phyloP scores from a whole-genome alignment of 2,888 invertebrate species.

The Rhogogaster chlorosoma region DNA sequence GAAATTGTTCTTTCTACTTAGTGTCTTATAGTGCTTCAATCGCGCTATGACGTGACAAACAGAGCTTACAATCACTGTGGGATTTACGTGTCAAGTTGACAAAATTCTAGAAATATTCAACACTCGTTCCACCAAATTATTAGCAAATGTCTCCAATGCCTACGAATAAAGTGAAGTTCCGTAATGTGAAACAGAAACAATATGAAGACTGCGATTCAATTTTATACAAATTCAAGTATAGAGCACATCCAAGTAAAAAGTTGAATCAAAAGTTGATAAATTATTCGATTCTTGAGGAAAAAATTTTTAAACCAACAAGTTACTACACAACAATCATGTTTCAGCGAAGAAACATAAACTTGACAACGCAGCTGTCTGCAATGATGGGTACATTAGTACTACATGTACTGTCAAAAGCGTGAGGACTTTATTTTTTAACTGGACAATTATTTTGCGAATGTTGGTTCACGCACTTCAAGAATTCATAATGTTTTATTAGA shows the following conservation, averaged over 20 bases:
- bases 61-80: neutral
- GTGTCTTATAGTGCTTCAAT: neutral
- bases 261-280: neutral
- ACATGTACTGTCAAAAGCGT: neutral
- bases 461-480: neutral
- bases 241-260: neutral
- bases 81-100: neutral
- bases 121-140: neutral
- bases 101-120: neutral
- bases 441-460: neutral
- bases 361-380: neutral
- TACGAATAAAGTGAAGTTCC: neutral
- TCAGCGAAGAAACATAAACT: neutral
- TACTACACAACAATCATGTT: neutral
- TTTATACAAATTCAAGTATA: neutral
- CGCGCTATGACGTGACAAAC: neutral
- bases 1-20: constrained; percentile 32
- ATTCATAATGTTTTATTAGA: neutral
- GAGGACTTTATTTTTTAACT: neutral
- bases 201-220: neutral
- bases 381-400: neutral
- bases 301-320: neutral
- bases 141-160: neutral
- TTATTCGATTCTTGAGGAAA: neutral
- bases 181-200: neutral